Evolutionary conservation across 2,888 invertebrate species (phyloP), one percentile per base, ranked within the genome.

Genomic region (Entomobrya multifasciata): DNA sequence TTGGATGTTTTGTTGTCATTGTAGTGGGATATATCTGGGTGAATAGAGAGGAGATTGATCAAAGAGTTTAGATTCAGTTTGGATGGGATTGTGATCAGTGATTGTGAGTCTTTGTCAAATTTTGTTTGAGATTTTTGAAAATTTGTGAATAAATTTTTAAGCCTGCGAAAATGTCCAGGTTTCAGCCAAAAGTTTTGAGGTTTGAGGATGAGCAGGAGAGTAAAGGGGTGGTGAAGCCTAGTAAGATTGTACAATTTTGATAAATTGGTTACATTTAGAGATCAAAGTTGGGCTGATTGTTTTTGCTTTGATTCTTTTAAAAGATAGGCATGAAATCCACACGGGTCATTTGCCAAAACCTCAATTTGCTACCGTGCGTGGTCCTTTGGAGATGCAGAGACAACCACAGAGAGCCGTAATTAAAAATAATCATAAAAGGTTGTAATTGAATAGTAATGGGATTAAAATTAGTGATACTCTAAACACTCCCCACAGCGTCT

Each of bases 251-350:
- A n/a, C 1, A 65, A 41, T 15, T 30, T 27, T 36, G 70, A n/a
- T 55, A 47, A 0, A 47, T 62, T 62, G 30, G 25, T n/a, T n/a
- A n/a, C n/a, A n/a, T n/a, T n/a, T n/a, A n/a, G n/a, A n/a, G n/a
- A n/a, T n/a, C n/a, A n/a, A n/a, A n/a, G n/a, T n/a, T n/a, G n/a
- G n/a, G n/a, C n/a, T n/a, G n/a, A n/a, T n/a, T n/a, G n/a, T n/a
- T n/a, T n/a, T n/a, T n/a, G n/a, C 25, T 11, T 60, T 25, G 25
- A 1, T 5, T 36, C 6, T 36, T 36, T 15, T 62, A 60, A 1
- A 13, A 84, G 84, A 84, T 55, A 84, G 77, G 84, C 84, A 70
- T 55, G 78, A 67, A 49, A 78, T 84, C 41, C 84, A 84, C 27
- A 84, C 84, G 22, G 84, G 84, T 13, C 84, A 84, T 47, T 27